A percentile compares a stretch with the other conserved stretches of the same genome.
phyloP scores from a whole-genome alignment of 2,888 invertebrate species.

The Bugula neritina region DNA sequence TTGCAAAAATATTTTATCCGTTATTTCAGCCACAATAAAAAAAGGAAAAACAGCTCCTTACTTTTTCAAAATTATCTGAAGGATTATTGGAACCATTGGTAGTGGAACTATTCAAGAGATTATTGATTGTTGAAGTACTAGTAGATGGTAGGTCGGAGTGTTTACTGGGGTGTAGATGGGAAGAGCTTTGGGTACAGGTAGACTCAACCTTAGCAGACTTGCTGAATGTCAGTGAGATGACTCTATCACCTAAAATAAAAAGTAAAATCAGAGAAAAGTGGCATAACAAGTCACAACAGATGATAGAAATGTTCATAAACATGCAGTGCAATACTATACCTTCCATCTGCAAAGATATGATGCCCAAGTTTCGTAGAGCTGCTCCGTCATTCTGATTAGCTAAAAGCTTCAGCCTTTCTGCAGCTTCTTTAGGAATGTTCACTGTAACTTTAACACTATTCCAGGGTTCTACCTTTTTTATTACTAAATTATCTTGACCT shows the following conservation, averaged over 20 bases:
- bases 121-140: not conserved
- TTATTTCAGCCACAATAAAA: too few species aligned
- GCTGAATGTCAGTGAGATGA: not conserved
- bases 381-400: conserved; percentile 84
- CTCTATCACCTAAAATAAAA: not conserved
- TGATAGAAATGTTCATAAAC: too few species aligned
- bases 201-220: not conserved
- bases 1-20: too few species aligned
- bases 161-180: not conserved
- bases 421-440: conserved; percentile 93
- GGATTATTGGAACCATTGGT: not conserved
- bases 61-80: not conserved
- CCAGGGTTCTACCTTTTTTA: conserved; percentile 90
- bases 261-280: too few species aligned
- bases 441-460: conserved; percentile 95
- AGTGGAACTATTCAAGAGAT: not conserved
- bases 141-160: not conserved
- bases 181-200: not conserved
- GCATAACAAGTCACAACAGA: not conserved
- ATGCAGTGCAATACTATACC: too few species aligned
- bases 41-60: too few species aligned
- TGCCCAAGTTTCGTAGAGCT: conserved; percentile 77
- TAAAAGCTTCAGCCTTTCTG: conserved; percentile 79
- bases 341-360: conserved; percentile 86
- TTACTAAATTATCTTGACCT: conserved; percentile 59